phyloP scores from a whole-genome alignment of 92 coral and sea anemone species.

The Muricea muricata region DNA sequence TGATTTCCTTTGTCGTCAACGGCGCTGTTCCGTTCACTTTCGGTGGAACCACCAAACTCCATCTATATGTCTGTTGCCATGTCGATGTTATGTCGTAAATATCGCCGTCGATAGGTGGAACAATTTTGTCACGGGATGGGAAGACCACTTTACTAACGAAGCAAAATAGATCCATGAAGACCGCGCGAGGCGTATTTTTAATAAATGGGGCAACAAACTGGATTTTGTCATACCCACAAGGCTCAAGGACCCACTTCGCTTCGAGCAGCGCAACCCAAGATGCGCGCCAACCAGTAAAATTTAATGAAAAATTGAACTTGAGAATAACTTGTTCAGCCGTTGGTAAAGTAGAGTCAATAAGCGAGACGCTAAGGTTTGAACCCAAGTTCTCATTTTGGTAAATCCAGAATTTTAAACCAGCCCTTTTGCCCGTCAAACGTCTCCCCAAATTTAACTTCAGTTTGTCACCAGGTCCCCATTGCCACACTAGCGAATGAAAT shows the following conservation, averaged over 20 bases:
- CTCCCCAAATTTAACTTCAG: conserved; percentile 1
- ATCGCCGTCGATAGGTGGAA: conserved; percentile 38
- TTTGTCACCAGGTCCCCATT: conserved; percentile 29
- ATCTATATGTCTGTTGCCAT: conserved; percentile 58
- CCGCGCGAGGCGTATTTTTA: not conserved
- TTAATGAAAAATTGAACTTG: conserved; percentile 9
- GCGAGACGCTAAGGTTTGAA: conserved; percentile 21
- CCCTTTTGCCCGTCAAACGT: not conserved
- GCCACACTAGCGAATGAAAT: conserved; percentile 42
- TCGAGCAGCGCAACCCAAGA: conserved; percentile 59
- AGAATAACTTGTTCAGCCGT: not conserved
- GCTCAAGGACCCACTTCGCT: not conserved
- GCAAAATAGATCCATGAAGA: conserved; percentile 56
- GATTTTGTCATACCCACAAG: conserved; percentile 5
- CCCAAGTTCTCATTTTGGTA: conserved; percentile 29
- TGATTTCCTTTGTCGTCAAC: conserved; percentile 6
- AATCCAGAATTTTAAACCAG: conserved; percentile 71
- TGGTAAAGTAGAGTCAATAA: not conserved
- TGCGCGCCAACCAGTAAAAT: conserved; percentile 68
- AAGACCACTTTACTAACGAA: not conserved
- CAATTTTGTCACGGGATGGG: conserved; percentile 47
- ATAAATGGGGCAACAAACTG: not conserved
- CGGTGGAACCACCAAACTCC: conserved; percentile 53
- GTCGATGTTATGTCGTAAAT: conserved; percentile 33
- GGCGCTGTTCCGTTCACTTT: conserved; percentile 27